Base-by-base conservation (phyloP, 2,888 invertebrate species). In the Sminthurinus aureus region DNA sequence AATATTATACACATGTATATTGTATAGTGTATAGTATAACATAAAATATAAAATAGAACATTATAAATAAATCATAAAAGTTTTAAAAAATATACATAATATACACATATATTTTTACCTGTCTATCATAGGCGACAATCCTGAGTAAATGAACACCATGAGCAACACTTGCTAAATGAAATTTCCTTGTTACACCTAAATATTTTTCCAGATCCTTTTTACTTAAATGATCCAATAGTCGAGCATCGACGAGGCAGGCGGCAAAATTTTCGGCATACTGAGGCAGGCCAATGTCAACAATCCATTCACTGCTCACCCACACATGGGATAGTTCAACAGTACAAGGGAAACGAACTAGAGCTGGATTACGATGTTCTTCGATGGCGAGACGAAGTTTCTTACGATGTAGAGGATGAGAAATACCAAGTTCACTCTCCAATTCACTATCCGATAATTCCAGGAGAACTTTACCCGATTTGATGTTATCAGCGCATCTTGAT, bases 131-230 rank as follows among this genome's bases (percentile, higher is more conserved):
- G 89, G 96, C 96, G 92, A 97, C 94, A 92, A 96, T 95, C 87
- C 97, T 93, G 88, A 98, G 92, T 88, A 98, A 92, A 91, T 98
- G 97, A 87, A 98, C 96, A 84, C 96, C 98, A 90, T 97, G 97
- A 80, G 97, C 95, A 88, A 98, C 95, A 89, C 97, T 97, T 13
- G 96, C 96, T 91, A 98, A 97, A 91, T 98, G 97, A 91, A 97
- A 97, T 91, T 97, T 97, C 86, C 97, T 93, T 66, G 96, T 96
- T 12, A 98, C 96, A 11, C 96, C 96, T 82, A 98, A 93, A 90
- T 96, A 95, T 91, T 97, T 98, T 91, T 98, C 98, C 89, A 98
- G 91, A 90, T 98, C 98, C 90, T 97, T 97, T 91, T 97, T 96
- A 89, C 96, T 96, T 88, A 98, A 93, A 84, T 96, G 96, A 90